A percentile compares a stretch with the other conserved stretches of the same genome.
phyloP scores from a whole-genome alignment of 1,140 invertebrate species.

The Drosophila ananassae region DNA sequence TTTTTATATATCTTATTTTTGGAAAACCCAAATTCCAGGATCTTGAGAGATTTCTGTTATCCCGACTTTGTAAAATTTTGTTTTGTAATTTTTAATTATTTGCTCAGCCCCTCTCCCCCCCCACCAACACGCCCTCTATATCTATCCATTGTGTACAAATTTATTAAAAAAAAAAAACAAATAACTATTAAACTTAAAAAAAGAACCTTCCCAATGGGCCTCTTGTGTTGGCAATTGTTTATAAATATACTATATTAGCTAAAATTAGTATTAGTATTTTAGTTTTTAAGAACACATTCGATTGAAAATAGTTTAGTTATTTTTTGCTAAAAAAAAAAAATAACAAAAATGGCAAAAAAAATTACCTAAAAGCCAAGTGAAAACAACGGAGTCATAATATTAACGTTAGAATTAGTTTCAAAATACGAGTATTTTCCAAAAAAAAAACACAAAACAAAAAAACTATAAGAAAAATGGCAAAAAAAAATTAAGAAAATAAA shows the following conservation, averaged over 20 bases:
- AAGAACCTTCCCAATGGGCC: constrained; percentile 11
- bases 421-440: constrained; percentile 31
- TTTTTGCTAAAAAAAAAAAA: constrained; percentile 6
- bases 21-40: background rate
- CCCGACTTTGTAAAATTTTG: background rate
- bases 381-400: constrained; percentile 35
- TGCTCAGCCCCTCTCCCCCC: too few relatives aligned
- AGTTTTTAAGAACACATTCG: constrained; percentile 16
- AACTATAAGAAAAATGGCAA: too few relatives aligned
- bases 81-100: background rate
- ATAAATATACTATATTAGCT: constrained; percentile 28
- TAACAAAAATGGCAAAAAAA: background rate
- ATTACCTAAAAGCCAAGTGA: constrained; percentile 30
- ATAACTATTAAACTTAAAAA: background rate
- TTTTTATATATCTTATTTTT: background rate
- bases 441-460: background rate
- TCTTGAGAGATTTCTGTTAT: background rate
- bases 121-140: background rate
- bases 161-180: background rate
- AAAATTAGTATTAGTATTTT: constrained; percentile 34
- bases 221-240: constrained; percentile 16
- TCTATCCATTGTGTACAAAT: constrained; percentile 3
- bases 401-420: constrained; percentile 27
- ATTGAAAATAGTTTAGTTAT: constrained; percentile 15
- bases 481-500: too few relatives aligned